These are phyloP conservation scores for Bombus pyrosoma DNA, from an alignment of 1,140 invertebrate genomes.

Conservation along the genomic window DNA sequence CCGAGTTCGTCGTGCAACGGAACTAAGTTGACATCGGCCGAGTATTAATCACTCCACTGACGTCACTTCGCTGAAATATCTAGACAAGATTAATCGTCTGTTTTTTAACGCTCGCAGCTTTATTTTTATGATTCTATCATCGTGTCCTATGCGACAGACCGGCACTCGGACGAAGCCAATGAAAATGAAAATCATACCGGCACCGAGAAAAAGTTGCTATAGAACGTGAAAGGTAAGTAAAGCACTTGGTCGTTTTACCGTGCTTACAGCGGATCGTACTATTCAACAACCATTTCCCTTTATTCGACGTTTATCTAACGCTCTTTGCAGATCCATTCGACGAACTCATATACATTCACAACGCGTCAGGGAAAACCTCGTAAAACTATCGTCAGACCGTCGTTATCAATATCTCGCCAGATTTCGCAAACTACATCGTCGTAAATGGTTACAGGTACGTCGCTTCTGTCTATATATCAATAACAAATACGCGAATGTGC, in stretches of 20 bases:
- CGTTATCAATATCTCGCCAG: slow-evolving; percentile 37
- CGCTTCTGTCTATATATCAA: no score
- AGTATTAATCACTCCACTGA: slow-evolving; percentile 20
- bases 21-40: slow-evolving; percentile 4
- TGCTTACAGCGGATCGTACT: slow-evolving; percentile 5
- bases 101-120: not conserved
- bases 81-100: slow-evolving; percentile 8
- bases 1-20: slow-evolving; percentile 11
- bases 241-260: slow-evolving; percentile 10
- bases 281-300: slow-evolving; percentile 12
- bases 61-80: slow-evolving; percentile 2
- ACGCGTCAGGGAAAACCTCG: slow-evolving; percentile 4
- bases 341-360: not conserved
- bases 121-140: not conserved
- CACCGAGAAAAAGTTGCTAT: not conserved
- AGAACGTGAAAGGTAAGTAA: no score
- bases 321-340: not conserved
- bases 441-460: not conserved
- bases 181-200: not conserved
- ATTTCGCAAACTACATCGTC: slow-evolving; percentile 14
- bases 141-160: not conserved
- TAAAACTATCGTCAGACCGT: slow-evolving; percentile 29
- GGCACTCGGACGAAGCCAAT: no score
- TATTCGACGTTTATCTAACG: slow-evolving; percentile 44
- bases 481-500: not conserved